Conservation (phyloP, 2,888 invertebrate genomes). For the Platycheirus albimanus region DNA sequence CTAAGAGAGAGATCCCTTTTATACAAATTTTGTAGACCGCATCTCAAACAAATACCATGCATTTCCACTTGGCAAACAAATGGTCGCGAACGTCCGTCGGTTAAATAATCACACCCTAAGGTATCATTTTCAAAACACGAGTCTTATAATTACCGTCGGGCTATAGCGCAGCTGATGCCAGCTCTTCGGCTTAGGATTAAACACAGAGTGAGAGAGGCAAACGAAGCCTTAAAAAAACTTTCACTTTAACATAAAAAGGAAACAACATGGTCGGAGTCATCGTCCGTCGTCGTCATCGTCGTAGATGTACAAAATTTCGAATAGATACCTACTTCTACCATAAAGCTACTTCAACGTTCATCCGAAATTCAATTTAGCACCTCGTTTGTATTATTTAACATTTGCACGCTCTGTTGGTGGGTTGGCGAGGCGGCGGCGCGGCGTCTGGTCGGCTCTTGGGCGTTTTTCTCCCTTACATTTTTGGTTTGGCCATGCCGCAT, state of each 20-base stretch:
- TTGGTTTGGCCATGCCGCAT: slow-evolving; percentile 68
- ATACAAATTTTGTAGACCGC: slow-evolving; percentile 13
- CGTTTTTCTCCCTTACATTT: slow-evolving; percentile 36
- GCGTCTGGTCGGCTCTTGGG: no score
- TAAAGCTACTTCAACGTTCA: slow-evolving; percentile 28
- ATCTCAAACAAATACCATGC: slow-evolving; percentile 26
- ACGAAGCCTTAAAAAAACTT: slow-evolving; percentile 33
- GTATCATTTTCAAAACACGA: slow-evolving; percentile 69
- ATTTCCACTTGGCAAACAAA: slow-evolving; percentile 45
- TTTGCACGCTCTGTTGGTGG: slow-evolving; percentile 53
- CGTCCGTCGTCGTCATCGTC: slow-evolving; percentile 6
- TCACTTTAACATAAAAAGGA: slow-evolving; percentile 49
- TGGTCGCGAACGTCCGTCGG: slow-evolving; percentile 60
- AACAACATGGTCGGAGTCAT: slow-evolving; percentile 37
- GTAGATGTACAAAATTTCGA: slow-evolving; percentile 13
- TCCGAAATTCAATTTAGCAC: slow-evolving; percentile 72
- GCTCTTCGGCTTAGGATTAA: neutral
- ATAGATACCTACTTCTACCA: slow-evolving; percentile 20
- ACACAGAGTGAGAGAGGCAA: no score
- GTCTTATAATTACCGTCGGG: slow-evolving; percentile 66
- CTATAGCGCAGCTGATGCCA: slow-evolving; percentile 61
- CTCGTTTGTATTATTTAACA: slow-evolving; percentile 73
- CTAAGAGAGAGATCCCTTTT: neutral
- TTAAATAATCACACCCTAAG: slow-evolving; percentile 70
- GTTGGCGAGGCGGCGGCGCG: neutral